Evolutionary conservation across 2,797 vertebrate species (phyloP).

Genomic region (Discoglossus pictus): DNA sequence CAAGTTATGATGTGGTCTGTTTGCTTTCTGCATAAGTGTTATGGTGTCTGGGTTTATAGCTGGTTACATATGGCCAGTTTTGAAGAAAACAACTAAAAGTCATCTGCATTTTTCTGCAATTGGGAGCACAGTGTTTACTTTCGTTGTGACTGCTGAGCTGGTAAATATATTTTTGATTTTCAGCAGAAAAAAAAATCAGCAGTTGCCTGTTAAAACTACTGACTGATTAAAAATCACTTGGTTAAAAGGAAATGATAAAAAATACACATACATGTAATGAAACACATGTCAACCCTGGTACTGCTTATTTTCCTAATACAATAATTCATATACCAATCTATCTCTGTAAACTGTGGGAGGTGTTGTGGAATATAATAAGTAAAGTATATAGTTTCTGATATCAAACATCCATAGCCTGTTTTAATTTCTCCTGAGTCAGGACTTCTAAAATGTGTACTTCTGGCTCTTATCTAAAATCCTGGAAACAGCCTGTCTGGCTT

Average conservation of each 20-base stretch:
- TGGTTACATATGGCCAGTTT: conserved; percentile 9
- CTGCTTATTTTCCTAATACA: too few relatives aligned
- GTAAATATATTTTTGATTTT: conserved; percentile 29
- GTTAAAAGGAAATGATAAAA: neutral
- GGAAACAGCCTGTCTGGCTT: too few relatives aligned
- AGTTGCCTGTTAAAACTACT: neutral
- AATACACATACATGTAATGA: neutral
- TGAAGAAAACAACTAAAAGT: conserved; percentile 23
- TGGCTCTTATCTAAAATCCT: too few relatives aligned
- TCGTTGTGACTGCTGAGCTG: conserved; percentile 29
- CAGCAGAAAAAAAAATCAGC: conserved; percentile 37
- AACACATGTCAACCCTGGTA: too few relatives aligned
- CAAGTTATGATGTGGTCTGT: neutral
- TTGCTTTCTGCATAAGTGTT: neutral
- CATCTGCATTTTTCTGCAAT: conserved; percentile 20
- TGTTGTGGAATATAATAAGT: too few relatives aligned
- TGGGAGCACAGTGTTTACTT: conserved; percentile 9
- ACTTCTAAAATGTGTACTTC: too few relatives aligned
- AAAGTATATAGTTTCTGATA: too few relatives aligned
- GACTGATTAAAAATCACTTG: neutral
- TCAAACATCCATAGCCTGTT: too few relatives aligned
- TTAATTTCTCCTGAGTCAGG: too few relatives aligned
- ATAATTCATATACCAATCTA: too few relatives aligned
- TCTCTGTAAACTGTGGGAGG: too few relatives aligned
- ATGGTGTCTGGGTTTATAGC: neutral